Evolutionary conservation across 2,888 invertebrate genomes (phyloP).

Genomic region (Morpho helenor): DNA sequence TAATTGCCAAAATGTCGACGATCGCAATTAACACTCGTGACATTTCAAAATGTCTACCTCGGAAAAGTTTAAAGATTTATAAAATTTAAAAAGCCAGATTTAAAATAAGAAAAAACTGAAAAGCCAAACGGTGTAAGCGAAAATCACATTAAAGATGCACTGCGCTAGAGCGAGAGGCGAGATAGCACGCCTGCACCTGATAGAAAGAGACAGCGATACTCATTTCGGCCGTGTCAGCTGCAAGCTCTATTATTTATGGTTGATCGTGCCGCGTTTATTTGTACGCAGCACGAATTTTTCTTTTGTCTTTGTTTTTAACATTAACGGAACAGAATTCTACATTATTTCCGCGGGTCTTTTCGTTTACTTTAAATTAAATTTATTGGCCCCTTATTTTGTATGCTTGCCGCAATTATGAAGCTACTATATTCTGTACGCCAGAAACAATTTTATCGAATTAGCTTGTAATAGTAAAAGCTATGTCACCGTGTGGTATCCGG

Average conservation of each 20-base stretch:
- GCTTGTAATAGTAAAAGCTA: no score
- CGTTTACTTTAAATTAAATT: no score
- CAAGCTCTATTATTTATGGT: constrained; percentile 65
- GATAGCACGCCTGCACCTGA: background rate
- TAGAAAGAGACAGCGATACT: constrained; percentile 24
- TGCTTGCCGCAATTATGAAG: no score
- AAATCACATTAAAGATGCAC: constrained; percentile 27
- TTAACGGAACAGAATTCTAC: background rate
- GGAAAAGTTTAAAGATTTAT: no score
- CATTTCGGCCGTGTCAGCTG: constrained; percentile 65
- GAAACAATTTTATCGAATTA: no score
- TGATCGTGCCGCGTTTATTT: constrained; percentile 19
- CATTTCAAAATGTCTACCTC: no score
- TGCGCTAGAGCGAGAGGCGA: constrained; percentile 9
- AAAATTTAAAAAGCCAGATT: constrained; percentile 1
- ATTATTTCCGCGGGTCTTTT: no score
- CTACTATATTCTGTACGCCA: no score
- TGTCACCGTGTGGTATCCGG: no score
- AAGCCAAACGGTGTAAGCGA: constrained; percentile 25
- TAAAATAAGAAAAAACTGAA: constrained; percentile 38
- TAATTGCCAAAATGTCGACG: no score
- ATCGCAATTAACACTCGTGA: no score
- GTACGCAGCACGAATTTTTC: constrained; percentile 18
- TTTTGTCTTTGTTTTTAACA: constrained; percentile 16
- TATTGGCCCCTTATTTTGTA: no score